phyloP scores from a whole-genome alignment of 1,140 invertebrate species.

The Tribolium madens region DNA sequence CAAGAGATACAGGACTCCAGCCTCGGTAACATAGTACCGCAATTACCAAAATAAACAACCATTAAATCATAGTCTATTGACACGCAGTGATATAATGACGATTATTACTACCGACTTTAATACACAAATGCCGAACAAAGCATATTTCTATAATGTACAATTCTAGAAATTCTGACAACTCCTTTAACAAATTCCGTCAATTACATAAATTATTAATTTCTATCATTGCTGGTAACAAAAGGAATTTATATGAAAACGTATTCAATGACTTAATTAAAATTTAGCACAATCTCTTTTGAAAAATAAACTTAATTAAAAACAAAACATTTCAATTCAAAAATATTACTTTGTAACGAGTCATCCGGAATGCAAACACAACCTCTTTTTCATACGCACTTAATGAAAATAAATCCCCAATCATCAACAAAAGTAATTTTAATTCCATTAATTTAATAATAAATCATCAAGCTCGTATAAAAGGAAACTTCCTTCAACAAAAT shows the following conservation, averaged over 20 bases:
- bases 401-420: conserved; percentile 1
- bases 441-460: conserved; percentile 2
- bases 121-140: not conserved
- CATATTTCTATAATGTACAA: not conserved
- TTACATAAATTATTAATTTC: conserved; percentile 22
- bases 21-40: conserved; percentile 7
- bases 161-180: not conserved
- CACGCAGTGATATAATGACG: conserved; percentile 24
- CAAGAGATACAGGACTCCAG: conserved; percentile 24
- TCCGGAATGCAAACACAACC: too few relatives aligned
- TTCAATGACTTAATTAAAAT: conserved; percentile 14
- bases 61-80: conserved; percentile 36
- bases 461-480: not conserved
- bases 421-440: conserved; percentile 7
- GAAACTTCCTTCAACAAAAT: not conserved
- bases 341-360: too few relatives aligned
- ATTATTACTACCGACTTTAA: conserved; percentile 12
- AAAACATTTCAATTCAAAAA: too few relatives aligned
- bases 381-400: too few relatives aligned
- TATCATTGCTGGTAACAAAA: not conserved
- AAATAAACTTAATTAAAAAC: conserved; percentile 10
- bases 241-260: conserved; percentile 13
- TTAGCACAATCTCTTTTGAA: not conserved
- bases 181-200: not conserved
- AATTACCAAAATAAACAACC: conserved; percentile 33